Evolutionary conservation across 2,113 vertebrate genomes (phyloP).

Genomic region (Empidonax traillii): DNA sequence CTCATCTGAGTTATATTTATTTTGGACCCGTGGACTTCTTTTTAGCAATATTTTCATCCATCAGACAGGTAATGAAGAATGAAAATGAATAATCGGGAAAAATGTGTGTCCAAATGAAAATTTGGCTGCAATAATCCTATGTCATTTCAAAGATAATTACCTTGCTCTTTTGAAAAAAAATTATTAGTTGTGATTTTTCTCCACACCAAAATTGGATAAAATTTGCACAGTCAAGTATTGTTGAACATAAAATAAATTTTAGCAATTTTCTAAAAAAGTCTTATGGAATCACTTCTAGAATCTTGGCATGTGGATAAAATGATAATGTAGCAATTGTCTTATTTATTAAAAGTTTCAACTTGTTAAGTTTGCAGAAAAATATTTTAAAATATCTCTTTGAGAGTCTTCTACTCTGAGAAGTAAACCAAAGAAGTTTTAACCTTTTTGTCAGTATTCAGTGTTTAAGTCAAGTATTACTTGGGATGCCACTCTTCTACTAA

Average conservation of each 20-base stretch:
- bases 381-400: background rate
- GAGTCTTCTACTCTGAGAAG: background rate
- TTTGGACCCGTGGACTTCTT: background rate
- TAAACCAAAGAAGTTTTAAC: background rate
- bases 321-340: background rate
- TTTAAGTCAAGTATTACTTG: background rate
- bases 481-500: background rate
- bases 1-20: background rate
- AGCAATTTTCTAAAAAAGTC: background rate
- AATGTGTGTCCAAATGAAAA: background rate
- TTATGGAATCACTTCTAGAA: background rate
- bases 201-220: background rate
- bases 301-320: background rate
- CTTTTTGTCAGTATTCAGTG: background rate
- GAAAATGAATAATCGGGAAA: background rate
- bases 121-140: background rate
- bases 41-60: background rate
- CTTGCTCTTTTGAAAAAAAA: background rate
- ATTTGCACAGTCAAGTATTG: background rate
- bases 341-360: background rate
- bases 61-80: background rate
- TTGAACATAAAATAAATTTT: background rate
- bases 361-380: background rate
- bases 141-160: background rate
- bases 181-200: background rate